Evolutionary conservation across 1,140 invertebrate species (phyloP), one percentile per base, ranked within the genome.

Genomic region (Himalopsyche phryganea): DNA sequence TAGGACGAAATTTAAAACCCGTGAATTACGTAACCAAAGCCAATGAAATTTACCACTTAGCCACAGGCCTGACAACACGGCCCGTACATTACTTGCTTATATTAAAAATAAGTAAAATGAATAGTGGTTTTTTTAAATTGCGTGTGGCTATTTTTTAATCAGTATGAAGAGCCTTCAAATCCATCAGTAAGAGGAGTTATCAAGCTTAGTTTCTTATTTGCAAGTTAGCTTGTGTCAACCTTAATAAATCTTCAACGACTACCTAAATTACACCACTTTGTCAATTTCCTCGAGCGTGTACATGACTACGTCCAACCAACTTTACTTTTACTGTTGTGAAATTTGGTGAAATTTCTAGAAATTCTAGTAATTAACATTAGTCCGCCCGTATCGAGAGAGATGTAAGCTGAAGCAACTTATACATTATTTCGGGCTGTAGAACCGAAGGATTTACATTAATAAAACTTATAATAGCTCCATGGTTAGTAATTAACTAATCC

Each of bases 401-500:
- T 9, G 23, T 28, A 28, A 9, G 9, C 23, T 28, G 23, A 9
- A 28, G 18, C 46, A 38, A 48, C 45, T 19, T 28, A 47, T 14
- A 44, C 53, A 56, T 48, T 56, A 56, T 56, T 48, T 56, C 44
- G 53, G 53, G 23, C 47, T 18, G 53, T 40, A 35, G 44, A 38
- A 40, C 45, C 35, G 15, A 56, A 56, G 35, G 35, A 56, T 45
- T 35, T 56, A 56, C 53, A 56, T 56, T 56, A 56, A 56, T 56
- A 48, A 56, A 56, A 56, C 44, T 35, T 35, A 28, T 28, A 47
- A 44, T 45, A 56, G 46, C 44, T 56, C 47, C 23, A 28, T 9
- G 23, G 23, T 28, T 54, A 46, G 41, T 46, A 35, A 13, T 54
- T 54, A 54, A 46, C 38, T 54, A 54, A 54, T 54, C 50, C 35